Evolutionary conservation across 2,888 invertebrate genomes (phyloP).

Genomic region (Sussaba pulchella): DNA sequence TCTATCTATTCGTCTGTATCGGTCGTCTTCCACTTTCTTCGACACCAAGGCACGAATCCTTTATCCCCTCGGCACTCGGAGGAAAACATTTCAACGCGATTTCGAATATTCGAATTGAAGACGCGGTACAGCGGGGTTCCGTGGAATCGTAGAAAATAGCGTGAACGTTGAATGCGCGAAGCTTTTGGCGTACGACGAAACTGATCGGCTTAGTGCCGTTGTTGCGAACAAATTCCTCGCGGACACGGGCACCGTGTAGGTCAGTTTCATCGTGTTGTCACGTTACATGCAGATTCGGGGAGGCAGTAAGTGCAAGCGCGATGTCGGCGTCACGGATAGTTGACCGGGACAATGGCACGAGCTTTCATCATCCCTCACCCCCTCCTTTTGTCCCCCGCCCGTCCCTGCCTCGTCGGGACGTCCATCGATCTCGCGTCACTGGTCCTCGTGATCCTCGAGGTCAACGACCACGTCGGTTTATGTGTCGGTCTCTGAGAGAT

Average conservation of each 20-base stretch:
- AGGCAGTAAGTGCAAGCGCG: constrained; percentile 23
- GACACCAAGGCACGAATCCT: constrained; percentile 16
- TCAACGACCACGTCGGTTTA: background rate
- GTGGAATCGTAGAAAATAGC: background rate
- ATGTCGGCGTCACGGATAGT: constrained; percentile 33
- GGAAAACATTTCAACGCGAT: constrained; percentile 38
- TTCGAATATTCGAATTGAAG: constrained; percentile 34
- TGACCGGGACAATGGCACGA: constrained; percentile 36
- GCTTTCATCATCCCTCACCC: constrained; percentile 20
- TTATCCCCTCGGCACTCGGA: constrained; percentile 28
- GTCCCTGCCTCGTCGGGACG: background rate
- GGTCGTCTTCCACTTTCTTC: constrained; percentile 1
- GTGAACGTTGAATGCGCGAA: background rate
- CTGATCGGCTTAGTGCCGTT: constrained; percentile 28
- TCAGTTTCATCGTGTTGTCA: constrained; percentile 12
- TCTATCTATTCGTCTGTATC: constrained; percentile 17
- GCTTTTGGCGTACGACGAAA: constrained; percentile 11
- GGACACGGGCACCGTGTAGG: background rate
- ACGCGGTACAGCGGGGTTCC: background rate
- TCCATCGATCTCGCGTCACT: background rate
- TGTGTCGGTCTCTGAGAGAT: constrained; percentile 13
- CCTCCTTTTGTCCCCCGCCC: background rate
- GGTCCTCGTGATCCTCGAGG: background rate
- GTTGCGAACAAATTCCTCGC: background rate
- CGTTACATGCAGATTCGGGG: background rate